Evolutionary conservation across 2,113 vertebrate species (phyloP).

Genomic region (Chaetodon auriga): DNA sequence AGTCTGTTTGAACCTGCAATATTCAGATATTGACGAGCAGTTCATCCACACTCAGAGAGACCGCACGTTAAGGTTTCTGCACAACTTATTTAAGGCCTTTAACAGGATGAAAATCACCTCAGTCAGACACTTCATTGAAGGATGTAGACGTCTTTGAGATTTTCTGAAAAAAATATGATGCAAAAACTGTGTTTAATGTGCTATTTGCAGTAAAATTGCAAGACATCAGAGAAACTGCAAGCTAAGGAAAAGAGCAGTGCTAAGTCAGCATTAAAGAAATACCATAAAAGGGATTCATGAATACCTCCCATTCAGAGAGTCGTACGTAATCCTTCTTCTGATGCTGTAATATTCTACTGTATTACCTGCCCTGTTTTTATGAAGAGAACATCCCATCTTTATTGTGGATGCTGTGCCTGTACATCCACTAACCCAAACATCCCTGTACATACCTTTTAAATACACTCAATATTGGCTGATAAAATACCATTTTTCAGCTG

Average conservation of each 20-base stretch:
- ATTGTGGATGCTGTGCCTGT: constrained; percentile 1
- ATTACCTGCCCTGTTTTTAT: constrained; percentile 7
- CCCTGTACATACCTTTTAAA: background rate
- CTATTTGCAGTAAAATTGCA: constrained; percentile 57
- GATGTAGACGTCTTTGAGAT: constrained; percentile 11
- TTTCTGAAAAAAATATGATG: background rate
- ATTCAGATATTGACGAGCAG: constrained; percentile 16
- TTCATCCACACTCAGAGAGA: constrained; percentile 1
- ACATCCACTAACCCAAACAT: constrained; percentile 2
- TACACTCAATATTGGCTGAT: background rate
- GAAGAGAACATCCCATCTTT: background rate
- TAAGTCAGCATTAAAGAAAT: constrained; percentile 70
- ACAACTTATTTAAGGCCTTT: constrained; percentile 10
- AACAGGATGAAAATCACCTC: background rate
- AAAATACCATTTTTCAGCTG: background rate
- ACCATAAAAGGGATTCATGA: constrained; percentile 61
- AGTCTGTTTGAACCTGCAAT: constrained; percentile 15
- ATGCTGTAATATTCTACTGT: constrained; percentile 24
- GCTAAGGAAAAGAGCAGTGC: constrained; percentile 59
- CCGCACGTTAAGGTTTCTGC: background rate
- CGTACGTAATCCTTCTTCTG: constrained; percentile 35
- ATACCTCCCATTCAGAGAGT: constrained; percentile 53
- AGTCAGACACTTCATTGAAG: background rate
- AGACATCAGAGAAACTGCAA: constrained; percentile 65
- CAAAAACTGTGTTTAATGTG: constrained; percentile 39